A percentile compares a stretch with the other conserved stretches of the same genome.
These are phyloP conservation scores for Euthynnus affinis DNA, from an alignment of 2,797 vertebrate species.

Conservation along the genomic window DNA sequence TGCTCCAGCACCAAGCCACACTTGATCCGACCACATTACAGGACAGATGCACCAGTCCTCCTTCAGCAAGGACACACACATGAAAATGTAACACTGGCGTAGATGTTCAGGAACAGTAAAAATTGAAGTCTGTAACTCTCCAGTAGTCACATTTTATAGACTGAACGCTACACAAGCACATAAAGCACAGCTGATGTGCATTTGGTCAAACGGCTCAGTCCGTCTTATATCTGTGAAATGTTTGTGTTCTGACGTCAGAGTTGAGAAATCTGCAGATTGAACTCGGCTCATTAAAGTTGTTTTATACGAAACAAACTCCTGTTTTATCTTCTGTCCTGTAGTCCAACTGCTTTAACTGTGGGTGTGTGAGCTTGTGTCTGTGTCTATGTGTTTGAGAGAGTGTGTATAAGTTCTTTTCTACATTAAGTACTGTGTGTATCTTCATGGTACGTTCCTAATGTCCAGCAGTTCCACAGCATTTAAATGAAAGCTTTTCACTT, in stretches of 20 bases:
- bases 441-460: too few relatives aligned
- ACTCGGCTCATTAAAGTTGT: slow-evolving; percentile 79
- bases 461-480: too few relatives aligned
- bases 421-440: too few relatives aligned
- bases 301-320: slow-evolving; percentile 52
- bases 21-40: slow-evolving; percentile 53
- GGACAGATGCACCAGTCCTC: not conserved
- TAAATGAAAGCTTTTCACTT: too few relatives aligned
- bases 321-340: slow-evolving; percentile 2
- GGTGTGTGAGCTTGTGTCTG: not conserved
- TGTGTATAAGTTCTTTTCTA: too few relatives aligned
- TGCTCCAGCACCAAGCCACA: slow-evolving; percentile 82
- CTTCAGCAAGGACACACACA: slow-evolving; percentile 13
- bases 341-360: not conserved
- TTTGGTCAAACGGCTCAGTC: slow-evolving; percentile 45
- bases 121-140: slow-evolving; percentile 39
- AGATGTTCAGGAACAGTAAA: slow-evolving; percentile 49
- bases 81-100: slow-evolving; percentile 16
- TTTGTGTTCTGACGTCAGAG: slow-evolving; percentile 67
- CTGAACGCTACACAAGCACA: slow-evolving; percentile 45
- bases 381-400: not conserved
- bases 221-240: slow-evolving; percentile 68
- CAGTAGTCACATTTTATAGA: slow-evolving; percentile 44
- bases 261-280: slow-evolving; percentile 67
- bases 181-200: slow-evolving; percentile 46